Evolutionary conservation across 2,797 vertebrate species (phyloP).

Genomic region (Eleutherodactylus coqui): DNA sequence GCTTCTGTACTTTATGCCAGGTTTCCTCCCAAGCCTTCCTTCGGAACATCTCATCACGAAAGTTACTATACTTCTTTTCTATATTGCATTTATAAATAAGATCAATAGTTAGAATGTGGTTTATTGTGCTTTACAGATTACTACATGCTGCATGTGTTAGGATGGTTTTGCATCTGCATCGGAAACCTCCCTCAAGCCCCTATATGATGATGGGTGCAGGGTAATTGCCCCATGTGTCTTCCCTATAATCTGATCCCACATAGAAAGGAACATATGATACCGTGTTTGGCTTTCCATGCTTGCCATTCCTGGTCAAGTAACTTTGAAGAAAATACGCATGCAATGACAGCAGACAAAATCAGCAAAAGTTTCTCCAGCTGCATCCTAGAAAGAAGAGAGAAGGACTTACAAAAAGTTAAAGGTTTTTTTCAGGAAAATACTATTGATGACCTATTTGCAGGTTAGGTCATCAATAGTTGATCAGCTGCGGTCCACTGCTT

Average conservation of each 20-base stretch:
- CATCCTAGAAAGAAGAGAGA: slow-evolving; percentile 29
- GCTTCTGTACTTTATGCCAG: slow-evolving; percentile 54
- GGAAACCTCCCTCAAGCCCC: not conserved
- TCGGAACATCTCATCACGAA: slow-evolving; percentile 9
- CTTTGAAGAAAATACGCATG: slow-evolving; percentile 15
- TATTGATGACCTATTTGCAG: too few species aligned
- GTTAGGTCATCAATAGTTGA: too few species aligned
- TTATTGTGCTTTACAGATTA: not conserved
- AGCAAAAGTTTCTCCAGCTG: slow-evolving; percentile 18
- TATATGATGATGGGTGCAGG: not conserved
- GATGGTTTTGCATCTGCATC: not conserved
- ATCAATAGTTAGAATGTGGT: not conserved
- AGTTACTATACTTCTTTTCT: slow-evolving; percentile 34
- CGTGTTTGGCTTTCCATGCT: slow-evolving; percentile 47
- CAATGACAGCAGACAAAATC: not conserved
- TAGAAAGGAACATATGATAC: not conserved
- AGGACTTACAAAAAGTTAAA: not conserved
- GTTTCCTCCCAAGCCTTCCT: slow-evolving; percentile 50
- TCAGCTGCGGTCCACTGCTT: too few species aligned
- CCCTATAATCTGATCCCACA: not conserved
- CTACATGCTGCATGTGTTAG: not conserved
- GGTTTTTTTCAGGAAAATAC: too few species aligned
- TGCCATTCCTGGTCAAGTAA: slow-evolving; percentile 48
- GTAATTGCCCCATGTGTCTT: not conserved
- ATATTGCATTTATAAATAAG: not conserved